These are phyloP conservation scores for Charina bottae DNA, from an alignment of 2,113 vertebrate species.

Conservation along the genomic window DNA sequence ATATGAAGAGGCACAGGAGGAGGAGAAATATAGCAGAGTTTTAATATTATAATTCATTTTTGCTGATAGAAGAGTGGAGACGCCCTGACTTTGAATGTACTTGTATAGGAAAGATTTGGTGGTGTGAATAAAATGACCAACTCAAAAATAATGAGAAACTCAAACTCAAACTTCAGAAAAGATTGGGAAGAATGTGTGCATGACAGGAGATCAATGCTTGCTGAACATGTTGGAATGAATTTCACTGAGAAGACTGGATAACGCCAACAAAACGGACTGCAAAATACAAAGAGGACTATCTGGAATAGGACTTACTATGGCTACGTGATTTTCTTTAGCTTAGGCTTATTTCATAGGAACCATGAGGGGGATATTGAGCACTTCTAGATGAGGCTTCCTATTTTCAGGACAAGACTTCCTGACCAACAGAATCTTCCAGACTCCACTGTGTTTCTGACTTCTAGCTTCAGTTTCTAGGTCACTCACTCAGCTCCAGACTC, in stretches of 20 bases:
- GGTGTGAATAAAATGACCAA: conserved; percentile 57
- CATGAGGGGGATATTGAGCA: background rate
- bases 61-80: conserved; percentile 29
- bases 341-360: background rate
- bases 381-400: background rate
- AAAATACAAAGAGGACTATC: background rate
- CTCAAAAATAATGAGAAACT: conserved; percentile 59
- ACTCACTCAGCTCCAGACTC: too few relatives aligned
- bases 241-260: conserved; percentile 53
- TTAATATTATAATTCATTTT: background rate
- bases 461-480: too few relatives aligned
- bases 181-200: conserved; percentile 44
- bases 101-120: conserved; percentile 54
- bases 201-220: conserved; percentile 62
- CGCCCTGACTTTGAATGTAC: conserved; percentile 62
- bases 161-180: conserved; percentile 49
- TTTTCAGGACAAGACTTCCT: background rate
- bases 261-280: conserved; percentile 26
- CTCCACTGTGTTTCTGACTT: too few relatives aligned
- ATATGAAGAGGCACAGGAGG: conserved; percentile 7
- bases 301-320: background rate
- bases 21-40: background rate
- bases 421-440: too few relatives aligned
- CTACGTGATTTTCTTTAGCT: background rate
- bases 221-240: conserved; percentile 53